These are phyloP conservation scores for Apamea monoglypha DNA, from an alignment of 2,888 invertebrate species.

Conservation along the genomic window DNA sequence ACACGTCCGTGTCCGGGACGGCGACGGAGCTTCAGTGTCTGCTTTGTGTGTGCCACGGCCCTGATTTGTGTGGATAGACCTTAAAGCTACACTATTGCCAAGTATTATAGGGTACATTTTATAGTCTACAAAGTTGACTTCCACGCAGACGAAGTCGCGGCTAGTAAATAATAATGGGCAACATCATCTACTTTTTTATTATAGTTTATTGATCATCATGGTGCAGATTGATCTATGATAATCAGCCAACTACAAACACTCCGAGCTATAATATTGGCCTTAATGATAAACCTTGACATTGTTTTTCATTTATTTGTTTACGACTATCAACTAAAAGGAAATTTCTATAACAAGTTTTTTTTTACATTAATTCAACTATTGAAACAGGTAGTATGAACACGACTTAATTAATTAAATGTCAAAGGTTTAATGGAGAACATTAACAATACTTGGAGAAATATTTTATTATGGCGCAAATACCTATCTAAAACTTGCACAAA, in stretches of 20 bases:
- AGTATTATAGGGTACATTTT: too few species aligned
- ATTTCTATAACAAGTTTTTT: not conserved
- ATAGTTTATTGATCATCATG: too few species aligned
- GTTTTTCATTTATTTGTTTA: conserved; percentile 25
- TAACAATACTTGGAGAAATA: not conserved
- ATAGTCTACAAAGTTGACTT: too few species aligned
- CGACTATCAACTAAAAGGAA: not conserved
- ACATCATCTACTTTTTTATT: too few species aligned
- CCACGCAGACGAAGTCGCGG: too few species aligned
- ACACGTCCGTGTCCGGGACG: too few species aligned
- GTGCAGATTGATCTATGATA: not conserved
- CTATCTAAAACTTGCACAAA: not conserved
- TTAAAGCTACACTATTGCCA: too few species aligned
- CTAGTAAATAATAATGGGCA: too few species aligned
- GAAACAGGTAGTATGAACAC: not conserved
- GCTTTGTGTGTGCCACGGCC: too few species aligned
- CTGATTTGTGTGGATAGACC: too few species aligned
- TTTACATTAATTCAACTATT: not conserved
- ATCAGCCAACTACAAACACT: not conserved
- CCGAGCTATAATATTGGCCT: not conserved
- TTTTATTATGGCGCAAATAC: not conserved
- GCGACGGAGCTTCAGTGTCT: too few species aligned
- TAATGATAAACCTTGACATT: conserved; percentile 32
- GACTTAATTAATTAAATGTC: conserved; percentile 28
- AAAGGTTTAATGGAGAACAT: not conserved